A percentile compares a stretch with the other conserved stretches of the same genome.
Evolutionary conservation across 2,797 vertebrate genomes (phyloP).

Genomic region (Octomys mimax): DNA sequence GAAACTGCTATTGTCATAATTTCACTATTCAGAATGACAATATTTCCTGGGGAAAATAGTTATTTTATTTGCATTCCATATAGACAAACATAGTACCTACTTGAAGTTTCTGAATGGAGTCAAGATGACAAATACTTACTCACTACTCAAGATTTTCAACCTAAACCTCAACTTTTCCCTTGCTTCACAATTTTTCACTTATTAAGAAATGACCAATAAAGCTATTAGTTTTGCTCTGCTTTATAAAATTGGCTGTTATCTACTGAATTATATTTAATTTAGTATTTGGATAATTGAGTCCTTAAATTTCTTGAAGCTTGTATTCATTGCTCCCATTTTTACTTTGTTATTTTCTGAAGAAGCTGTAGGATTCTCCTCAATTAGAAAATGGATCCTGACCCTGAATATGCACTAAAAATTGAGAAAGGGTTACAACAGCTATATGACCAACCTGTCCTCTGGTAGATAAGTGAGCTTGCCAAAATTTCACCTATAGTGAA

Average conservation of each 20-base stretch:
- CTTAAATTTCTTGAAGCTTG: constrained; percentile 58
- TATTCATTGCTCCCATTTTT: constrained; percentile 46
- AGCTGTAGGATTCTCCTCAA: neutral
- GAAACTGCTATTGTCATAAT: neutral
- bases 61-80: neutral
- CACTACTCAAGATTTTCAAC: neutral
- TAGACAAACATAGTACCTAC: neutral
- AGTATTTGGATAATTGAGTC: neutral
- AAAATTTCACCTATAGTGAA: neutral
- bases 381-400: neutral
- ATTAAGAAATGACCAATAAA: constrained; percentile 6
- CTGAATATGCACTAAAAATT: neutral
- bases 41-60: neutral
- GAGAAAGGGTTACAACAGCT: neutral
- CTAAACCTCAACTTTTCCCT: neutral
- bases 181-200: neutral
- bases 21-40: neutral
- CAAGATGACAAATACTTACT: neutral
- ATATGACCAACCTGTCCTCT: neutral
- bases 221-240: constrained; percentile 47
- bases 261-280: constrained; percentile 32
- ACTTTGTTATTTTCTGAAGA: constrained; percentile 54
- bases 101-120: neutral
- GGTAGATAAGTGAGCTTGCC: neutral
- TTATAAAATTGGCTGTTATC: neutral